A percentile compares a stretch with the other conserved stretches of the same genome.
phyloP scores from a whole-genome alignment of 2,888 invertebrate species.

The Lottia scabra region DNA sequence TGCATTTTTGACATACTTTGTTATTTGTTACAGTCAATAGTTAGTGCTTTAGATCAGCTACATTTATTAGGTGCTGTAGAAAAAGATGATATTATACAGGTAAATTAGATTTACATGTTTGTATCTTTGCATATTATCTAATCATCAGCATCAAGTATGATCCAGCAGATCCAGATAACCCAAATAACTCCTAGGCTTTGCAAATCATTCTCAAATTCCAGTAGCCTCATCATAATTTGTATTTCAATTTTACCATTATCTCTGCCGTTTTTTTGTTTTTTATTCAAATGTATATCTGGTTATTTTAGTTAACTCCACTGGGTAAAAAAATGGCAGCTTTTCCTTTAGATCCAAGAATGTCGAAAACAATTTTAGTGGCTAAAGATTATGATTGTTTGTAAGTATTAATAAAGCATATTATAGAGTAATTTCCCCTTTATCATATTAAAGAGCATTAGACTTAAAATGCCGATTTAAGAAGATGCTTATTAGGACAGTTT shows the following conservation, averaged over 20 bases:
- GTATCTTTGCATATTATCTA: background rate
- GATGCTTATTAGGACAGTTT: background rate
- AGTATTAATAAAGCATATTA: slow-evolving; percentile 40
- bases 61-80: slow-evolving; percentile 77
- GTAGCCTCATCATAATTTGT: no score
- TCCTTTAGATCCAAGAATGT: slow-evolving; percentile 90
- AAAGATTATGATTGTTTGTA: slow-evolving; percentile 76
- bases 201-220: no score
- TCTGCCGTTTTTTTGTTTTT: no score
- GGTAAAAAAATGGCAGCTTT: slow-evolving; percentile 90
- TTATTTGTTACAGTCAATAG: slow-evolving; percentile 55
- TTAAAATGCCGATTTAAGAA: background rate
- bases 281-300: background rate
- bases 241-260: no score
- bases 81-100: slow-evolving; percentile 43
- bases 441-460: background rate
- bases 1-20: no score
- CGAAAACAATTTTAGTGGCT: slow-evolving; percentile 84
- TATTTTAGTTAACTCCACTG: slow-evolving; percentile 77
- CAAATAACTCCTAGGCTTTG: no score
- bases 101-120: slow-evolving; percentile 15
- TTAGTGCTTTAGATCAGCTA: slow-evolving; percentile 70
- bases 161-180: no score
- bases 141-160: no score
- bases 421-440: background rate